Percentiles rank a stretch among this genome's conserved stretches.
Conservation (phyloP, 64 coral and sea anemone genomes). For the Dendronephthya gigantea region DNA sequence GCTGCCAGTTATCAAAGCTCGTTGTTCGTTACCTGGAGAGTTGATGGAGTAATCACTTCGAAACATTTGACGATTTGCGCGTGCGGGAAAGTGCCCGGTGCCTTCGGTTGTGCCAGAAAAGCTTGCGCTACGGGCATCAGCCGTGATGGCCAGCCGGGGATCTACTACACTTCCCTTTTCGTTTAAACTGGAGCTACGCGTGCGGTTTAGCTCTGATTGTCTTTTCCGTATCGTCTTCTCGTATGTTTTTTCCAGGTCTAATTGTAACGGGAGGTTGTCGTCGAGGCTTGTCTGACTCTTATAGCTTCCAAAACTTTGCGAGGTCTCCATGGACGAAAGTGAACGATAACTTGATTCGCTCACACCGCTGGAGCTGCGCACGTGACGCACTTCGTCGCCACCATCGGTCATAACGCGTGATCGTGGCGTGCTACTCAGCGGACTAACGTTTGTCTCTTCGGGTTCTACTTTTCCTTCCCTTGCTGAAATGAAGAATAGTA, state of each 20-base stretch:
- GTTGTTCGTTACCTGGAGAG: not conserved
- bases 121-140: not conserved
- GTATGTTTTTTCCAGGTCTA: not conserved
- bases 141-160: not conserved
- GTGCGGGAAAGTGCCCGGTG: not conserved
- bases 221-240: not conserved
- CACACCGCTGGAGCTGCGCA: not conserved
- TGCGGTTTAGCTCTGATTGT: not conserved
- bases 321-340: not conserved
- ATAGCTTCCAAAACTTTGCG: constrained; percentile 12
- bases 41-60: constrained; percentile 5
- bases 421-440: not conserved
- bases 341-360: constrained; percentile 13
- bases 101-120: not conserved
- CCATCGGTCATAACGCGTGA: not conserved
- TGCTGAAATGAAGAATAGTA: not conserved
- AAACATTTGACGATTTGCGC: not conserved
- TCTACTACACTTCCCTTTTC: not conserved
- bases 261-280: not conserved
- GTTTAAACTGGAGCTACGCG: not conserved
- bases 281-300: constrained; percentile 10
- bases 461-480: not conserved
- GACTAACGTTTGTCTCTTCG: not conserved
- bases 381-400: not conserved
- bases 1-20: not conserved